Base-by-base conservation (phyloP, 2,888 invertebrate species). In the Uropetala carovei region DNA sequence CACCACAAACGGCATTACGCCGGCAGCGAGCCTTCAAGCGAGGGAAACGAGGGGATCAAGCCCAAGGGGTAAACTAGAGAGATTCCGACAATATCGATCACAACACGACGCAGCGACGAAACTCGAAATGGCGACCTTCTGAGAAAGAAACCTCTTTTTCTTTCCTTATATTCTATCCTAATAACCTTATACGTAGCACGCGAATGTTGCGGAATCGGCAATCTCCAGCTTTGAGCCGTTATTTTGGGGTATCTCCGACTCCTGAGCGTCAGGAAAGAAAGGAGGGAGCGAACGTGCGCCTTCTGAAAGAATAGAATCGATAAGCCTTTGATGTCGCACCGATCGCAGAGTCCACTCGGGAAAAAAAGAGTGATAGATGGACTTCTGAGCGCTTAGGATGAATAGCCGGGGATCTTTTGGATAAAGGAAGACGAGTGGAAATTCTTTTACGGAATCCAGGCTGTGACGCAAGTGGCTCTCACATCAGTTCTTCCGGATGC, bases 381-480 rank as follows among this genome's bases (percentile, higher is more conserved):
- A 68, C 43, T 89, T 64, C 64, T n/a, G 68, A 89, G 64, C 89
- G 18, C 83, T 57, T 83, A 9, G 43, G 56, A 57, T 57, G 56
- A 68, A 89, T 89, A 89, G 13, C 43, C 18, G 86, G 18, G 60
- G 60, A 59, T 60, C 60, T 27, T 60, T 59, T 60, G 60, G 86
- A 30, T 75, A 75, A 27, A 27, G 27, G 75, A 75, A 75, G 43
- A 43, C n/a, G 89, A 56, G n/a, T 27, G 64, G 60, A 64, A 56
- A 43, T 56, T 64, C 64, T 64, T 64, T 18, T 11, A 30, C 89
- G 68, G 56, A 89, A 43, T 43, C 10, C 60, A 30, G 60, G 60
- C 14, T 13, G 60, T 89, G 64, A 89, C 89, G 89, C 89, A 89
- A 64, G 86, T 58, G 85, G 27, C 68, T 85, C 27, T 57, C 59